A percentile compares a stretch with the other conserved stretches of the same genome.
Evolutionary conservation across 2,888 invertebrate species (phyloP).

Genomic region (Dynastes maya): DNA sequence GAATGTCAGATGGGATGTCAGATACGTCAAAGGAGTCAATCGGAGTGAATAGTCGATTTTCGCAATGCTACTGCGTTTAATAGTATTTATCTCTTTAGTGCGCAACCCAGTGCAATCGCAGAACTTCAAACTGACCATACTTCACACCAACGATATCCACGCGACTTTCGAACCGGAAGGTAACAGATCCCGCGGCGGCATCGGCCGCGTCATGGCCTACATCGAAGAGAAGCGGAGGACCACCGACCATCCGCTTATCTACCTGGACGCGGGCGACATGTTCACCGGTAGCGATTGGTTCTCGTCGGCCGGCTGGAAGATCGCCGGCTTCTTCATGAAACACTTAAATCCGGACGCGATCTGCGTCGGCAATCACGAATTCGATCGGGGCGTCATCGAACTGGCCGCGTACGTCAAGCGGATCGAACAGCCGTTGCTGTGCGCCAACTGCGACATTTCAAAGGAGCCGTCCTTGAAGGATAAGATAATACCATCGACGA

Average conservation of each 20-base stretch:
- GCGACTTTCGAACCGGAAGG: background rate
- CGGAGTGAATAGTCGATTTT: too few species aligned
- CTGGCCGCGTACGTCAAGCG: background rate
- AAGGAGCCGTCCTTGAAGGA: conserved; percentile 1
- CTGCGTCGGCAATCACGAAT: conserved; percentile 19
- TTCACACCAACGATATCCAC: conserved; percentile 5
- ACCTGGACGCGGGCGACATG: conserved; percentile 10
- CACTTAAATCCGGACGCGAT: background rate
- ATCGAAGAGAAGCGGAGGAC: background rate
- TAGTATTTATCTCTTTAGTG: too few species aligned
- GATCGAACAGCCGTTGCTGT: background rate
- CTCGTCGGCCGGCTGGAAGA: background rate
- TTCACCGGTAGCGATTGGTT: conserved; percentile 19
- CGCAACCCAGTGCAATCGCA: too few species aligned
- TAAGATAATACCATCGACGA: conserved; percentile 11
- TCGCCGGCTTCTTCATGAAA: conserved; percentile 9
- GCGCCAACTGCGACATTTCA: conserved; percentile 12
- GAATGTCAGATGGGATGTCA: too few species aligned
- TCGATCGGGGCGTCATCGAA: background rate
- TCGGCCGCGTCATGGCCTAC: background rate
- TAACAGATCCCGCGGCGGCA: background rate
- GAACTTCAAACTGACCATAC: conserved; percentile 1
- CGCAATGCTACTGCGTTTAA: too few species aligned
- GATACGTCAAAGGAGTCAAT: too few species aligned
- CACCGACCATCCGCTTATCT: background rate